These are phyloP conservation scores for Scaptomyza flava DNA, from an alignment of 2,888 invertebrate species.

Conservation along the genomic window DNA sequence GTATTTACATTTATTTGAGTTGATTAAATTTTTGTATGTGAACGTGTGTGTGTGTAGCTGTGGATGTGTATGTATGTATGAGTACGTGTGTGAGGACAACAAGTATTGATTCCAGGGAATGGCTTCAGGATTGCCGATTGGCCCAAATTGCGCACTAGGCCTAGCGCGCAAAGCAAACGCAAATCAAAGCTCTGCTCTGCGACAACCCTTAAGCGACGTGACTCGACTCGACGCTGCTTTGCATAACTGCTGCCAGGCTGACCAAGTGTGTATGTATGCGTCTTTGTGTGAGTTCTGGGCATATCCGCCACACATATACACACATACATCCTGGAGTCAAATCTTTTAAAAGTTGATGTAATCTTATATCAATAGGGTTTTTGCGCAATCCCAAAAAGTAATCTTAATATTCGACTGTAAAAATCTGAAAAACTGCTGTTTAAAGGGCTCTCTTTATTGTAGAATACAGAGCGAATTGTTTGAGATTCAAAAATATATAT, in stretches of 20 bases:
- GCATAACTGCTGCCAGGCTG: conserved; percentile 58
- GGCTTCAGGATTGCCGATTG: conserved; percentile 58
- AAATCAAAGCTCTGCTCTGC: conserved; percentile 62
- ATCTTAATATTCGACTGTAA: too few species aligned
- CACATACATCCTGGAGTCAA: neutral
- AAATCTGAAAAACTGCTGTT: too few species aligned
- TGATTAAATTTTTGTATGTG: conserved; percentile 70
- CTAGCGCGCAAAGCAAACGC: conserved; percentile 33
- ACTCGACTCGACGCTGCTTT: conserved; percentile 51
- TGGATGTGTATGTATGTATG: conserved; percentile 15
- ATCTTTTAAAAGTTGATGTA: too few species aligned
- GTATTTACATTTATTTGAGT: conserved; percentile 73
- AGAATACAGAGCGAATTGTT: too few species aligned
- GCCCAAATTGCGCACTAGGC: conserved; percentile 53
- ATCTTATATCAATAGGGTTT: too few species aligned
- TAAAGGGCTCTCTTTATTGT: too few species aligned
- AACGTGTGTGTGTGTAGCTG: conserved; percentile 1
- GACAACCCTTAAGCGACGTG: conserved; percentile 60
- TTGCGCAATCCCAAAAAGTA: too few species aligned
- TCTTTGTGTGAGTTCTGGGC: conserved; percentile 17
- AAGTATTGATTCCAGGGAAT: conserved; percentile 72
- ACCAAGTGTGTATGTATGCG: conserved; percentile 29
- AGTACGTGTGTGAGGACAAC: conserved; percentile 56
- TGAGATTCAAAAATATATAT: too few species aligned
- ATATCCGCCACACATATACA: conserved; percentile 35